Evolutionary conservation across 2,113 vertebrate genomes (phyloP).

Genomic region (Pedetes capensis): DNA sequence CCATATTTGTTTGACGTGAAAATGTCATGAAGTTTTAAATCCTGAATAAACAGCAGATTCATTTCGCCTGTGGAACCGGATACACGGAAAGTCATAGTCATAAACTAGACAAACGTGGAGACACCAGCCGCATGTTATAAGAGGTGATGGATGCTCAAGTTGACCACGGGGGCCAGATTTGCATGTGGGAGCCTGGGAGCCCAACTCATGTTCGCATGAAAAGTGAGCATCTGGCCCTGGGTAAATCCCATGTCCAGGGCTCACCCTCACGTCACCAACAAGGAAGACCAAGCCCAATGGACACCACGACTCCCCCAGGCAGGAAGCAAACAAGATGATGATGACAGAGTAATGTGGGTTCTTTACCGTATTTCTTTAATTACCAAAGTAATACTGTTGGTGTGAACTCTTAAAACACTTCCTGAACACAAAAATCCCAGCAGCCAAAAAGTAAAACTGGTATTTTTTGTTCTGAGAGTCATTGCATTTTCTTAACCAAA

Average conservation of each 20-base stretch:
- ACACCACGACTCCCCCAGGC: background rate
- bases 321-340: background rate
- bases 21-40: constrained; percentile 7
- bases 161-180: constrained; percentile 23
- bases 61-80: background rate
- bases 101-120: constrained; percentile 50
- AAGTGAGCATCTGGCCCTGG: background rate
- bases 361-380: background rate
- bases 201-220: background rate
- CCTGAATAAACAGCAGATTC: background rate
- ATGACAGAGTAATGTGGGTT: background rate
- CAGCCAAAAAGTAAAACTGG: background rate
- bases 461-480: background rate
- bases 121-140: constrained; percentile 79
- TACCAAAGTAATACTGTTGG: background rate
- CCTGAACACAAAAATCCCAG: background rate
- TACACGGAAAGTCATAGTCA: constrained; percentile 71
- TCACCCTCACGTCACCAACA: background rate
- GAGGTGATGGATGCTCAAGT: constrained; percentile 53
- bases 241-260: background rate
- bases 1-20: constrained; percentile 14
- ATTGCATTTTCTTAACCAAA: background rate
- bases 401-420: background rate
- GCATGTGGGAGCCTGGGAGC: background rate
- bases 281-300: accelerated